phyloP scores from a whole-genome alignment of 2,797 vertebrate species.

The Mormyrops boulengeri region DNA sequence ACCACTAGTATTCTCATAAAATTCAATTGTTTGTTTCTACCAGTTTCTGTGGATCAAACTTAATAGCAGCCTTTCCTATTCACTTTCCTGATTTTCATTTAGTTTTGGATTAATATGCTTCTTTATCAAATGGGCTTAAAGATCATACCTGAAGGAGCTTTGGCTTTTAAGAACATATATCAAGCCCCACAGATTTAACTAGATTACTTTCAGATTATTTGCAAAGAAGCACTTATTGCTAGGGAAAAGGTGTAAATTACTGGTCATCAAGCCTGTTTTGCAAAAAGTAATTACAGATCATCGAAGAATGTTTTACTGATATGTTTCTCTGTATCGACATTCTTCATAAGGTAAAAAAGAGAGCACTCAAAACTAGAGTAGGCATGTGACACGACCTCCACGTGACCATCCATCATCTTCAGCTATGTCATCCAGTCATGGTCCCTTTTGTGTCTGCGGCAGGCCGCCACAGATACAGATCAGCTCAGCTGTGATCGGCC shows the following conservation, averaged over 20 bases:
- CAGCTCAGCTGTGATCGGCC: conserved; percentile 28
- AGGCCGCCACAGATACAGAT: conserved; percentile 32
- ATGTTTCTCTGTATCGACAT: neutral
- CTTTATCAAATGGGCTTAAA: neutral
- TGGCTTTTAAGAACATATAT: neutral
- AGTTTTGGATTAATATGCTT: neutral
- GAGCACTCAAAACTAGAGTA: neutral
- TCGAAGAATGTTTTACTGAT: neutral
- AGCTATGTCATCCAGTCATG: neutral
- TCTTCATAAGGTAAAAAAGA: neutral
- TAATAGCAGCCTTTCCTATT: neutral
- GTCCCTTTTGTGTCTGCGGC: conserved; percentile 44
- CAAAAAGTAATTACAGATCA: neutral
- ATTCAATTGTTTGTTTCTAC: neutral
- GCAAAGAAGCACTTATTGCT: neutral
- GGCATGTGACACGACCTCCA: neutral
- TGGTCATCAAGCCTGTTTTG: neutral
- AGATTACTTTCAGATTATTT: neutral
- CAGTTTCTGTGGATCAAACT: neutral
- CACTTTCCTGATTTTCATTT: neutral
- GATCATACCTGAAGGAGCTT: neutral
- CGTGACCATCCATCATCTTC: neutral
- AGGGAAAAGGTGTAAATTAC: neutral
- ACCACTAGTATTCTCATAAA: neutral
- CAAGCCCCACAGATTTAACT: neutral